phyloP scores from a whole-genome alignment of 2,888 invertebrate genomes.

The Ectropis crepuscularia region DNA sequence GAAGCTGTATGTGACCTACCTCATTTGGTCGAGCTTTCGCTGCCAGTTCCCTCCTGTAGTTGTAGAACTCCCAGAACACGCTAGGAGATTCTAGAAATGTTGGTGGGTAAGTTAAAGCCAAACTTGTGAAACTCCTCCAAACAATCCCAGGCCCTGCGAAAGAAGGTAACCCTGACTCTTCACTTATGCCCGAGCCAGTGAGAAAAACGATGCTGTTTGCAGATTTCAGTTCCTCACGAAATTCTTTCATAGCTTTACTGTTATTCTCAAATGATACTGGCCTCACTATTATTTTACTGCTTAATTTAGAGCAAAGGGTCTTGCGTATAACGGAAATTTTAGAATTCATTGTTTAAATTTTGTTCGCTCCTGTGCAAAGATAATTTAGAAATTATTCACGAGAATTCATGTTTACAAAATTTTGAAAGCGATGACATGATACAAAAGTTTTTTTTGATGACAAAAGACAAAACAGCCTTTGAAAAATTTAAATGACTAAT shows the following conservation, averaged over 20 bases:
- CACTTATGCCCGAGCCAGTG: slow-evolving; percentile 89
- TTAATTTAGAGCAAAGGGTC: slow-evolving; percentile 1
- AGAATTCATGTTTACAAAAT: too few relatives aligned
- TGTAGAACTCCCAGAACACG: slow-evolving; percentile 94
- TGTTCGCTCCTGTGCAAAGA: background rate
- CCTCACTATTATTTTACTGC: background rate
- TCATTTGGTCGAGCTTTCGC: slow-evolving; percentile 87
- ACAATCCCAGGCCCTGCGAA: slow-evolving; percentile 91
- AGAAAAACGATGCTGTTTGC: slow-evolving; percentile 49
- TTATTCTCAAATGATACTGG: slow-evolving; percentile 9
- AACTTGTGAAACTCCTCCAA: slow-evolving; percentile 57
- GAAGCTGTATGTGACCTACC: slow-evolving; percentile 60
- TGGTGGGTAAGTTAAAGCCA: slow-evolving; percentile 86
- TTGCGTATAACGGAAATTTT: background rate
- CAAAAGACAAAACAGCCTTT: background rate
- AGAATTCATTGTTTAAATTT: slow-evolving; percentile 2
- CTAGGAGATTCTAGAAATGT: slow-evolving; percentile 88
- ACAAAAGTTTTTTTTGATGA: background rate
- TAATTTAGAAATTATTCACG: background rate
- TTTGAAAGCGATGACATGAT: too few relatives aligned
- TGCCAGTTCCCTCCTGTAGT: slow-evolving; percentile 89
- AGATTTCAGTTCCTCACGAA: slow-evolving; percentile 3
- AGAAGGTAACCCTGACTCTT: slow-evolving; percentile 92
- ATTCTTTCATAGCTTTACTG: slow-evolving; percentile 7
- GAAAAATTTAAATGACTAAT: too few relatives aligned